Evolutionary conservation across 1,140 invertebrate species (phyloP).

Genomic region (Drosophila teissieri): DNA sequence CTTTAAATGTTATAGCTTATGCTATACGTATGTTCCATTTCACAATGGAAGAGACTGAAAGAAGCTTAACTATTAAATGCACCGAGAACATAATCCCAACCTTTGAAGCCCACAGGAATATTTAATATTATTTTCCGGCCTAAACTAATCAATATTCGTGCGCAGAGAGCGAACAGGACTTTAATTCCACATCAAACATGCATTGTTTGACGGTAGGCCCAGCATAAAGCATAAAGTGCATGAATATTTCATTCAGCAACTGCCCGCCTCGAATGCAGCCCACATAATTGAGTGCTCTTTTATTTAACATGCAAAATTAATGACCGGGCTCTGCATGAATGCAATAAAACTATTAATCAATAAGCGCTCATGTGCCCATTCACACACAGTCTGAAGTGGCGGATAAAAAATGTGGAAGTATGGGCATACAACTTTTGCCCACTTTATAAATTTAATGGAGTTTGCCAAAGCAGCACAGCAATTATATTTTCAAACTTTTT

Average conservation of each 20-base stretch:
- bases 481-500: slow-evolving; percentile 79
- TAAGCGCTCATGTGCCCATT: slow-evolving; percentile 50
- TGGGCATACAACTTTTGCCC: slow-evolving; percentile 43
- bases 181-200: slow-evolving; percentile 49
- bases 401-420: slow-evolving; percentile 24
- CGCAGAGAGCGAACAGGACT: slow-evolving; percentile 5
- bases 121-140: slow-evolving; percentile 19
- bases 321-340: slow-evolving; percentile 55
- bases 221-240: slow-evolving; percentile 35
- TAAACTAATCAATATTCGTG: slow-evolving; percentile 29
- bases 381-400: slow-evolving; percentile 18
- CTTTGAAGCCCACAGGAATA: slow-evolving; percentile 3
- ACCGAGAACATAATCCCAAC: slow-evolving; percentile 10
- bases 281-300: slow-evolving; percentile 73
- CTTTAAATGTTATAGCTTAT: neutral
- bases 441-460: slow-evolving; percentile 75
- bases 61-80: slow-evolving; percentile 9
- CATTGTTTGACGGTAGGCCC: slow-evolving; percentile 42
- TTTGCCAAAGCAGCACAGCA: slow-evolving; percentile 63
- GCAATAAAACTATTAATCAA: slow-evolving; percentile 78
- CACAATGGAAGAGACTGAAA: slow-evolving; percentile 3
- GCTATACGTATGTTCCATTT: no score
- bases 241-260: slow-evolving; percentile 47
- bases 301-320: slow-evolving; percentile 75
- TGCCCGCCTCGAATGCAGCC: slow-evolving; percentile 22